Evolutionary conservation across 2,113 vertebrate species (phyloP).

Genomic region (Ellobius talpinus): DNA sequence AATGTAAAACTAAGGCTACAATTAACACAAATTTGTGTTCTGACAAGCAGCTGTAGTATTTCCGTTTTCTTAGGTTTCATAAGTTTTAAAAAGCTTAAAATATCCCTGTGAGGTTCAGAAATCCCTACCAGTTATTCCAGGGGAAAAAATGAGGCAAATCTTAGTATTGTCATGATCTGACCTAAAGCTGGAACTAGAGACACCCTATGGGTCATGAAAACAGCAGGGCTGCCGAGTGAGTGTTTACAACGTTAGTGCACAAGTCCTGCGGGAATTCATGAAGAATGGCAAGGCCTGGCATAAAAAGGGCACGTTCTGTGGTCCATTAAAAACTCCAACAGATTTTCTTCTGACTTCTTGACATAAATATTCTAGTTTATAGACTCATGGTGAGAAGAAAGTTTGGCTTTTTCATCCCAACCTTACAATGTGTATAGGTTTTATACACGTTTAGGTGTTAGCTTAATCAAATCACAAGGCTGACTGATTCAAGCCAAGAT

Average conservation of each 20-base stretch:
- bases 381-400: constrained; percentile 19
- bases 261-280: background rate
- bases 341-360: constrained; percentile 48
- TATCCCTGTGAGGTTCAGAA: constrained; percentile 3
- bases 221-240: background rate
- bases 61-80: constrained; percentile 22
- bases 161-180: background rate
- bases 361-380: constrained; percentile 49
- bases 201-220: background rate
- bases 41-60: background rate
- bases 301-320: background rate
- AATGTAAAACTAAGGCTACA: constrained; percentile 17
- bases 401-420: background rate
- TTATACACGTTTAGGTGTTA: background rate
- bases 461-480: background rate
- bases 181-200: constrained; percentile 56
- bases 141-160: background rate
- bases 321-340: constrained; percentile 59
- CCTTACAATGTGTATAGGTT: background rate
- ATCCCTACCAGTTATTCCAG: constrained; percentile 36
- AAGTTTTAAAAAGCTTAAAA: constrained; percentile 36
- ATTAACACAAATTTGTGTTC: background rate
- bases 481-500: background rate
- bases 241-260: background rate
- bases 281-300: background rate